A percentile compares a stretch with the other conserved stretches of the same genome.
Conservation (phyloP, 2,888 invertebrate species). For the Lasioglossum malachurum region DNA sequence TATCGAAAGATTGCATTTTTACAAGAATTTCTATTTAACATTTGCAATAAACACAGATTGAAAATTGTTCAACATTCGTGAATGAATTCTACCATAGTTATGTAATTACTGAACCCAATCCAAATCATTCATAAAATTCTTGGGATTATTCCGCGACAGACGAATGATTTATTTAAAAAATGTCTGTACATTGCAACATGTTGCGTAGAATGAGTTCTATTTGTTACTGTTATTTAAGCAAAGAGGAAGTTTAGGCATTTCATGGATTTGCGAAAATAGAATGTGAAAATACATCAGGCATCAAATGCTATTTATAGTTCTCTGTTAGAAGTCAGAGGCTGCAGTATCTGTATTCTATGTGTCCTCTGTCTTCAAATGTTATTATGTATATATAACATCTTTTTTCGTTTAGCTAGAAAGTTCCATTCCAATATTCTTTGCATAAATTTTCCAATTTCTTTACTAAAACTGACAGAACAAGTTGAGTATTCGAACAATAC, state of each 20-base stretch:
- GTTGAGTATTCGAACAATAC: neutral
- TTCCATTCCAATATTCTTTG: slow-evolving; percentile 55
- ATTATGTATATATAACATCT: slow-evolving; percentile 71
- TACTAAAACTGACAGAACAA: slow-evolving; percentile 19
- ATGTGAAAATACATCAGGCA: slow-evolving; percentile 81
- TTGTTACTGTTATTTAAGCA: slow-evolving; percentile 65
- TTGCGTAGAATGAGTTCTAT: slow-evolving; percentile 44
- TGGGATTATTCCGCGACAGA: neutral
- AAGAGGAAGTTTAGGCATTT: slow-evolving; percentile 72
- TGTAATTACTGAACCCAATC: slow-evolving; percentile 37
- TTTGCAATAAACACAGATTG: slow-evolving; percentile 1
- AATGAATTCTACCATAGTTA: slow-evolving; percentile 45
- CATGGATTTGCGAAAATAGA: slow-evolving; percentile 80
- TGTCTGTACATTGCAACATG: slow-evolving; percentile 16
- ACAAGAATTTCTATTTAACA: neutral
- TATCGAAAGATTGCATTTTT: neutral
- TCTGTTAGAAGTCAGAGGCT: slow-evolving; percentile 81
- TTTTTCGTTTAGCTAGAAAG: slow-evolving; percentile 45
- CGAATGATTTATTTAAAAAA: slow-evolving; percentile 6
- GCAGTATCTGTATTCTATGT: slow-evolving; percentile 73
- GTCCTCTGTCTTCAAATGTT: slow-evolving; percentile 77
- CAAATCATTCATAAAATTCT: slow-evolving; percentile 26
- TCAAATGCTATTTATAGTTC: slow-evolving; percentile 82
- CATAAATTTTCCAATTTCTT: slow-evolving; percentile 24
- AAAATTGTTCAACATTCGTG: slow-evolving; percentile 21